Evolutionary conservation across 1,140 invertebrate genomes (phyloP), one percentile per base, ranked within the genome.

Genomic region (Thalassaphorura encarpata): DNA sequence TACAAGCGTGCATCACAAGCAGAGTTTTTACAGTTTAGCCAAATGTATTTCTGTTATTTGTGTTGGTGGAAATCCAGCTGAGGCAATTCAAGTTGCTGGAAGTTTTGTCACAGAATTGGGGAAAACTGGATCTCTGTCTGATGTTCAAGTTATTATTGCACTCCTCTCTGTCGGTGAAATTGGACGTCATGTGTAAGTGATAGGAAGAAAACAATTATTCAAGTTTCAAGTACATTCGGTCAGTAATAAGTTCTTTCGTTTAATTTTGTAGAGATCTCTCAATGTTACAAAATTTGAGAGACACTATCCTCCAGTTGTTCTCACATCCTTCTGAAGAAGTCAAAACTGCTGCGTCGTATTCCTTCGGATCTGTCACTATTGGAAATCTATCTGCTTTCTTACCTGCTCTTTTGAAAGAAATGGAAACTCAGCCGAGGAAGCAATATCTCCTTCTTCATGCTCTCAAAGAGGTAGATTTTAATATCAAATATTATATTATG

Each of bases 341-440:
- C n/a, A 98, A 98, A 74, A 90, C 91, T 0, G 93, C 94, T 13
- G 94, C 95, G 2, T 95, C 92, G 58, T 96, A 97, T 74, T 91
- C 94, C 15, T 75, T 98, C 24, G 94, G 94, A 29, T 93, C 90
- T 53, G 83, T 98, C 27, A 87, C 89, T 33, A 87, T 97, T 64
- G 95, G 96, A 31, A 98, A 98, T 75, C 74, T 99, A 56, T 82
- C 84, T 2, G 84, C 87, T 66, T 97, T 93, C 75, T 75, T 99
- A 57, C 94, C 95, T 3, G 94, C 96, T 68, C 88, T 99, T 60
- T 74, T 99, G 0, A 79, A 84, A 45, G 91, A 98, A 76, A 97
- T 97, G 60, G 87, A 96, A 68, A 78, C 81, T 23, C 88, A 96
- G 67, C 89, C 92, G 0, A 92, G 90, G 68, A 77, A 91, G 60